phyloP scores from a whole-genome alignment of 2,113 vertebrate species.

The Sorex fumeus region DNA sequence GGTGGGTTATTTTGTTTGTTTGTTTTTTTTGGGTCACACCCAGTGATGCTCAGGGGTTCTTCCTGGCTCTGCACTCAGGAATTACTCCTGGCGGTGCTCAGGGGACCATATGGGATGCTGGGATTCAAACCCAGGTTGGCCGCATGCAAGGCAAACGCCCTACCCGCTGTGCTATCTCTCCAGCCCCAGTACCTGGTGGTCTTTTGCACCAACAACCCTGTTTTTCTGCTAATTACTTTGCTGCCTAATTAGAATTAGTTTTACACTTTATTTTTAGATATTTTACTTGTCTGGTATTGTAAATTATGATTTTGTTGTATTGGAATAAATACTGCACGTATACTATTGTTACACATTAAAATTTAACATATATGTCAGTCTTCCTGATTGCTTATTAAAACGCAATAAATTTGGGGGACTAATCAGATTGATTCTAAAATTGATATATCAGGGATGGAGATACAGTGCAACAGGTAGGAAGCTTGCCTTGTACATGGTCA shows the following conservation, averaged over 20 bases:
- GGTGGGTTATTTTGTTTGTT: conserved; percentile 40
- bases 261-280: conserved; percentile 45
- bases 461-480: no score
- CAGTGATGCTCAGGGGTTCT: no score
- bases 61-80: no score
- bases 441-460: conserved; percentile 2
- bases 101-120: no score
- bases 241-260: conserved; percentile 29
- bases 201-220: background rate
- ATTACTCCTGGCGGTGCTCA: no score
- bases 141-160: no score
- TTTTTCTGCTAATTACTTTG: conserved; percentile 58
- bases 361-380: background rate
- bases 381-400: conserved; percentile 14
- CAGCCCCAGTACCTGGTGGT: background rate
- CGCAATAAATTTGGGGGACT: background rate
- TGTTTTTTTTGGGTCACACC: no score
- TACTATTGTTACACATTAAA: background rate
- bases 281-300: conserved; percentile 1
- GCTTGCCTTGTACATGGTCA: no score
- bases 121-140: no score
- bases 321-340: background rate
- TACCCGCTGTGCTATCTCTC: no score
- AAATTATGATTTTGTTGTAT: conserved; percentile 16
- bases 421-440: conserved; percentile 54